A percentile compares a stretch with the other conserved stretches of the same genome.
Evolutionary conservation across 2,888 invertebrate genomes (phyloP).

Genomic region (Pollenia labialis): DNA sequence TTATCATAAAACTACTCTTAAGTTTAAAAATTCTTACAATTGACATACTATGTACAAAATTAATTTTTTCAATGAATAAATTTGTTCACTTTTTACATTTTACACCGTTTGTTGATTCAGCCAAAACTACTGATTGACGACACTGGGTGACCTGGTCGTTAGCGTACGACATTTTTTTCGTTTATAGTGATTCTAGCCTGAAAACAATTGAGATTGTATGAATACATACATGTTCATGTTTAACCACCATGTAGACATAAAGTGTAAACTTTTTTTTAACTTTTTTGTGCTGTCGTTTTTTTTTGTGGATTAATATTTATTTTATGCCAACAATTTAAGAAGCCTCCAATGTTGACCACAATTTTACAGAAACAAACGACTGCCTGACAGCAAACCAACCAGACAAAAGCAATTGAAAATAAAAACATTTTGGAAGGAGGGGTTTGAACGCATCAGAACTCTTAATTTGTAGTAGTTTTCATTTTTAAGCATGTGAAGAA

Average conservation of each 20-base stretch:
- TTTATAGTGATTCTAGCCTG: constrained; percentile 37
- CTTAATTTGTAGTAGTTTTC: too few species aligned
- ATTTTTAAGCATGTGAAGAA: too few species aligned
- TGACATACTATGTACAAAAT: constrained; percentile 13
- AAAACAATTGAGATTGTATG: constrained; percentile 27
- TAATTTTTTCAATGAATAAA: constrained; percentile 51
- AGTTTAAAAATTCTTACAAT: background rate
- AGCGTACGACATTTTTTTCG: constrained; percentile 56
- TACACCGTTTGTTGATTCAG: constrained; percentile 29
- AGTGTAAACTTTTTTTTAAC: constrained; percentile 61
- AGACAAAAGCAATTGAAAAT: background rate
- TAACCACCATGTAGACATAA: constrained; percentile 66
- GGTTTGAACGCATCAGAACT: too few species aligned
- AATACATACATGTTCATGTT: constrained; percentile 56
- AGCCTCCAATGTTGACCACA: constrained; percentile 74
- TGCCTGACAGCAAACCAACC: background rate
- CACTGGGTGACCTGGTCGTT: constrained; percentile 50
- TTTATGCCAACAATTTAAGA: constrained; percentile 72
- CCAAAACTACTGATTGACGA: background rate
- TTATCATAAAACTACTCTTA: constrained; percentile 66
- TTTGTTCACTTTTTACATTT: constrained; percentile 32
- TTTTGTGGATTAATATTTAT: constrained; percentile 58
- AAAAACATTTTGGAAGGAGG: too few species aligned
- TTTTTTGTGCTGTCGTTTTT: constrained; percentile 27
- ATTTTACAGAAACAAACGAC: constrained; percentile 61